Base-by-base conservation (phyloP, 1,140 invertebrate genomes). In the Drosophila pseudoobscura region DNA sequence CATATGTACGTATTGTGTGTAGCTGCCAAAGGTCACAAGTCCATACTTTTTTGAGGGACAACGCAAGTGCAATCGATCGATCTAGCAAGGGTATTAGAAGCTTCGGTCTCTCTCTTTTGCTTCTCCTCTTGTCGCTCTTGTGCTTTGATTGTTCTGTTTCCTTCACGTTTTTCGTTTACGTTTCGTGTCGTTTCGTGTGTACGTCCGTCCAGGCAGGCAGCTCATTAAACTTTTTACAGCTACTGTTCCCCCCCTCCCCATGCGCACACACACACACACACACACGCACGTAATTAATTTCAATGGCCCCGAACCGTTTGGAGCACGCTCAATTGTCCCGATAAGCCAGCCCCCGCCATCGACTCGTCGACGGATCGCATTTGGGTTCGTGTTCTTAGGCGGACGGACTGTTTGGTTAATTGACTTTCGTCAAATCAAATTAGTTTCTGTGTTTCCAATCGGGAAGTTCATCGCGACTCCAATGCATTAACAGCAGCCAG, bases 161-260 rank as follows among this genome's bases (percentile, higher is more conserved):
- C 52, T 44, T 50, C 52, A 65, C 51, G 60, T 75, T 75, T 55
- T 58, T 70, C 56, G 44, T 57, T 49, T 58, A 46, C 64, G 58
- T 50, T 46, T 63, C 56, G 59, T 53, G 71, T 39, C 35, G 35
- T 39, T 13, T 39, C 35, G 35, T 39, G 35, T 39, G 35, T 39
- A 39, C 11, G 35, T 39, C 35, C 35, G 35, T 39, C 35, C 35
- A 31, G 31, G 31, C 11, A 35, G 31, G 31, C 55, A 64, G 74
- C 78, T 85, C 82, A 87, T 82, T 82, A 88, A 88, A 59, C 76
- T 75, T 87, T 85, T 85, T 80, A 87, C 82, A 78, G 83, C 82
- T 85, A 78, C 82, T 71, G 82, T 85, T 87, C 70, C 63, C 63
- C 17, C 61, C 44, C 43, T 35, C 6, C 44, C 47, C 47, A 41